Percentiles rank a stretch among this genome's conserved stretches.
Evolutionary conservation across 2,888 invertebrate genomes (phyloP).

Genomic region (Epinotia demarniana): DNA sequence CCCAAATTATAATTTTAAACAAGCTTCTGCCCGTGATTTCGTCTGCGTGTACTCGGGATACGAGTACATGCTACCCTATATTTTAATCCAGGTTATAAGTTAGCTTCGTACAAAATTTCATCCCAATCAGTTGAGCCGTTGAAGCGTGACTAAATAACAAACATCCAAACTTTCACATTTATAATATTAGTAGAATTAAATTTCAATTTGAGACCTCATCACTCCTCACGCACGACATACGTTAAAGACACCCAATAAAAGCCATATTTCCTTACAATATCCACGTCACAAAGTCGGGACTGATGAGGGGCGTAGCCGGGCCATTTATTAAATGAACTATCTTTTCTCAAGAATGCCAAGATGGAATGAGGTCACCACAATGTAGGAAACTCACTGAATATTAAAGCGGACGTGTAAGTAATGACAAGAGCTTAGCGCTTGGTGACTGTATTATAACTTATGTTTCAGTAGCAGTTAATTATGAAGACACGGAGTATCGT

Average conservation of each 20-base stretch:
- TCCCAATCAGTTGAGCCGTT: too few relatives aligned
- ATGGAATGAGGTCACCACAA: constrained; percentile 50
- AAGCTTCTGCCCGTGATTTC: too few relatives aligned
- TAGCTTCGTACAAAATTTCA: too few relatives aligned
- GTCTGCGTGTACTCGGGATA: too few relatives aligned
- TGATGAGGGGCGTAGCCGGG: constrained; percentile 59
- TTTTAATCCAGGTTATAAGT: too few relatives aligned
- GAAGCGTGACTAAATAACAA: too few relatives aligned
- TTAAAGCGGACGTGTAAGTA: constrained; percentile 51
- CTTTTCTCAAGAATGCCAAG: constrained; percentile 54
- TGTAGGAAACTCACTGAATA: constrained; percentile 54
- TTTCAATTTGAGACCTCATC: neutral
- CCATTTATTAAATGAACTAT: constrained; percentile 73
- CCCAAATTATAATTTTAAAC: too few relatives aligned
- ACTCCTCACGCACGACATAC: constrained; percentile 3
- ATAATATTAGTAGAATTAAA: too few relatives aligned
- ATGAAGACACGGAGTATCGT: neutral
- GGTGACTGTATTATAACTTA: constrained; percentile 37
- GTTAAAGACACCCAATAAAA: constrained; percentile 40
- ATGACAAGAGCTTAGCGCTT: constrained; percentile 35
- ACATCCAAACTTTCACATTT: too few relatives aligned
- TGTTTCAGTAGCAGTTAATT: constrained; percentile 26
- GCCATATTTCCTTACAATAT: constrained; percentile 40
- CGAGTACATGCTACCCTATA: too few relatives aligned
- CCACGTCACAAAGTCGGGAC: constrained; percentile 55